phyloP scores from a whole-genome alignment of 2,797 vertebrate genomes.

The Corythornis leucogaster region DNA sequence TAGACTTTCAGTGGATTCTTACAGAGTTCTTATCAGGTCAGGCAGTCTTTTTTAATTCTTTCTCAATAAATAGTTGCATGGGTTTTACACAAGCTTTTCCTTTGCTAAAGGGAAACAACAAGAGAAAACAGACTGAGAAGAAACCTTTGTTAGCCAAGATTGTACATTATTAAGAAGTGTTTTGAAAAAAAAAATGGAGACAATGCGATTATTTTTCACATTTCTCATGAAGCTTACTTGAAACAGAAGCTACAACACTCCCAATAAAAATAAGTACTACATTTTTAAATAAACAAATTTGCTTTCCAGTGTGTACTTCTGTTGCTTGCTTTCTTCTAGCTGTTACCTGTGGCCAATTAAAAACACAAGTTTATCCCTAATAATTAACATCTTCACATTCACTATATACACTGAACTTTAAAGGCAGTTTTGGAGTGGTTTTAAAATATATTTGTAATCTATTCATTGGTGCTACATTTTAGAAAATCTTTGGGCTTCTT shows the following conservation, averaged over 20 bases:
- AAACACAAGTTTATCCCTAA: not conserved
- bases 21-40: slow-evolving; percentile 2
- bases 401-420: not conserved
- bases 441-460: not conserved
- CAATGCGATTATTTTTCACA: not conserved
- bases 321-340: not conserved
- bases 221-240: not conserved
- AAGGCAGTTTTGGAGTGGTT: not conserved
- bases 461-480: not conserved
- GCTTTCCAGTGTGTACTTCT: not conserved
- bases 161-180: not conserved
- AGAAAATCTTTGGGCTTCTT: not conserved
- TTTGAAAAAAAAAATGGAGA: not conserved
- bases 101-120: not conserved
- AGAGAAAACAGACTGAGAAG: not conserved
- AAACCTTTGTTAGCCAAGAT: not conserved
- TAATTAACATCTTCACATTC: not conserved
- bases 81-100: not conserved
- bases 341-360: not conserved
- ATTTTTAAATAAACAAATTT: not conserved
- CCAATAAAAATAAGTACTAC: not conserved
- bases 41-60: not conserved
- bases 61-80: not conserved
- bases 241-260: not conserved
- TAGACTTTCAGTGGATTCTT: not conserved